Evolutionary conservation across 2,888 invertebrate species (phyloP), one percentile per base, ranked within the genome.

Genomic region (Nephrocerus scutellatus): DNA sequence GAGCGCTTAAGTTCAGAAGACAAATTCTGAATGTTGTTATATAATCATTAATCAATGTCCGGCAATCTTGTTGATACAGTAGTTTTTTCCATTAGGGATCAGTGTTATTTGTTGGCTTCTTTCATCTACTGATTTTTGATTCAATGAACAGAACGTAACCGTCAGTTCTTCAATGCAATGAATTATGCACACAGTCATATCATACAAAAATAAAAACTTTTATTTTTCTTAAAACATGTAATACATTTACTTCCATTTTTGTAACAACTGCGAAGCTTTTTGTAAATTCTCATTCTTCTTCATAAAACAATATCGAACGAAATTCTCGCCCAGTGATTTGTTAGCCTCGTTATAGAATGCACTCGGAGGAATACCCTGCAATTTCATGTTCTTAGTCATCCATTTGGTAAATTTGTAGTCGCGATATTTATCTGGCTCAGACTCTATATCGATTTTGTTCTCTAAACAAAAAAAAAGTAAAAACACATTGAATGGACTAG

Each of bases 391-490:
- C 59, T 87, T 90, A 2, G 86, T 86, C 76, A 98, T 82, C 86
- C 95, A 97, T 69, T 93, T 89, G 0, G 92, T 91, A 67, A 98
- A 97, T 49, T 78, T 77, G 64, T 90, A 93, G 71, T 98, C 98
- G 44, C 78, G 80, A 54, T 80, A 75, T 50, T 74, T 74, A 57
- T 89, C 89, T 0, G 61, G 70, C 63, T 89, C 88, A 1, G 75
- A 63, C 2, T 72, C 73, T 7, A 89, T 68, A 59, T 84, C 79
- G 6, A 84, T 76, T 63, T 82, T 81, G 14, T 72, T 68, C 23
- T 70, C 82, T 77, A 62, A 6, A 68, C 66, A 37, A 19, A 22
- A 23, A 19, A 8, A 22, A 22, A 23, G 8, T 7, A 24, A 31
- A 37, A 41, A 23, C 18, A 29, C 21, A 13, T 19, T 20, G 39